phyloP scores from a whole-genome alignment of 2,888 invertebrate genomes.

The Ophion slaviceki region DNA sequence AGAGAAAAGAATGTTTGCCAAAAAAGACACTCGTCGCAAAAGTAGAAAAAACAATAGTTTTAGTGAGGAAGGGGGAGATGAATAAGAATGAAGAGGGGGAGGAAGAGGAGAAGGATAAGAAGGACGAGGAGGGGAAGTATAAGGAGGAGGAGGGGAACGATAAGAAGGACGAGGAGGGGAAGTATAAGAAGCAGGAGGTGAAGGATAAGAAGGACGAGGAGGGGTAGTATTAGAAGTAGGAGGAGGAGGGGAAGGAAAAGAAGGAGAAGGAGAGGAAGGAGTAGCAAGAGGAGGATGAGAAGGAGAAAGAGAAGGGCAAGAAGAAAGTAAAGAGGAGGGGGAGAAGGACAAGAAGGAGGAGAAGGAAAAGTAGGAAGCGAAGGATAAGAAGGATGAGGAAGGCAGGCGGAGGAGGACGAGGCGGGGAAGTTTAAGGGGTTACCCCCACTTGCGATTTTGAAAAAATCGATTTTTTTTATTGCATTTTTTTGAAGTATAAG shows the following conservation, averaged over 20 bases:
- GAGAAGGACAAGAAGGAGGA: no score
- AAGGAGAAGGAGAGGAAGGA: no score
- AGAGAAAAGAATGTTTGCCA: neutral
- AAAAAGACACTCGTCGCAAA: slow-evolving; percentile 9
- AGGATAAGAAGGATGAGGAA: neutral
- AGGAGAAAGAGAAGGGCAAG: no score
- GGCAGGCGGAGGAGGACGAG: neutral
- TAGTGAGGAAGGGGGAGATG: neutral
- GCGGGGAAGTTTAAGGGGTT: no score
- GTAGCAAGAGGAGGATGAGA: neutral
- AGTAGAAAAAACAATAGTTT: neutral
- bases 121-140: neutral
- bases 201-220: neutral
- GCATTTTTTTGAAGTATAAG: no score
- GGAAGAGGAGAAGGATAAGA: neutral
- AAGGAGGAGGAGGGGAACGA: no score
- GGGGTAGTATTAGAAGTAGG: neutral
- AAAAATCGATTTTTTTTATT: no score
- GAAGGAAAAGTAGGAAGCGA: no score
- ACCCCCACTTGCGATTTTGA: no score
- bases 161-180: neutral
- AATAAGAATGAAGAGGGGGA: no score
- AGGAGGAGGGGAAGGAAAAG: neutral
- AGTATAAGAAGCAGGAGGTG: neutral
- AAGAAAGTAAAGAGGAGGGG: no score